Evolutionary conservation across 2,113 vertebrate genomes (phyloP).

Genomic region (Antigone vipio): DNA sequence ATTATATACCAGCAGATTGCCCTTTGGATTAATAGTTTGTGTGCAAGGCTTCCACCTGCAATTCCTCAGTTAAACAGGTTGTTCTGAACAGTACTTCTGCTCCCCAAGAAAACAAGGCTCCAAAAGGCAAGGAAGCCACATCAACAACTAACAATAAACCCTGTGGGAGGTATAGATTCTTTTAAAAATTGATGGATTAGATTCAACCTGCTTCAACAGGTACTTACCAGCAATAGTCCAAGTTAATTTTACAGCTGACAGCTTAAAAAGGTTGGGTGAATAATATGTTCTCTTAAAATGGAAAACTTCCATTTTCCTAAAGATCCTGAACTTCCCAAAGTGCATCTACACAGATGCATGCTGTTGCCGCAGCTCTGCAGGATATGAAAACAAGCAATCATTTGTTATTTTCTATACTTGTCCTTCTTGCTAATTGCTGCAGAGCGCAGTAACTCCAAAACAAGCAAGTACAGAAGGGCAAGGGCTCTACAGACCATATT

Average conservation of each 20-base stretch:
- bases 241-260: not conserved
- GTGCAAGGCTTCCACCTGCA: not conserved
- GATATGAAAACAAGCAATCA: not conserved
- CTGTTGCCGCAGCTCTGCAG: not conserved
- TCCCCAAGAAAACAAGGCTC: not conserved
- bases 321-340: not conserved
- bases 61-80: not conserved
- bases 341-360: not conserved
- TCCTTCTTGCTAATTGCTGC: not conserved
- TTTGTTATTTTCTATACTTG: not conserved
- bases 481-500: too few species aligned
- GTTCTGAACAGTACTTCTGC: not conserved
- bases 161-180: not conserved
- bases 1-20: not conserved
- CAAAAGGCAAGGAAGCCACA: not conserved
- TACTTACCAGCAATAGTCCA: not conserved
- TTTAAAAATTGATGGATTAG: not conserved
- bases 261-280: not conserved
- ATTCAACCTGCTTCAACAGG: not conserved
- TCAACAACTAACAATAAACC: not conserved
- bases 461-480: not conserved
- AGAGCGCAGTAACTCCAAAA: not conserved
- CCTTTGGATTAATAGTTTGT: not conserved
- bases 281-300: not conserved
- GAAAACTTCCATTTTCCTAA: not conserved